Evolutionary conservation across 2,888 invertebrate genomes (phyloP).

Genomic region (Neoitamus cyanurus): DNA sequence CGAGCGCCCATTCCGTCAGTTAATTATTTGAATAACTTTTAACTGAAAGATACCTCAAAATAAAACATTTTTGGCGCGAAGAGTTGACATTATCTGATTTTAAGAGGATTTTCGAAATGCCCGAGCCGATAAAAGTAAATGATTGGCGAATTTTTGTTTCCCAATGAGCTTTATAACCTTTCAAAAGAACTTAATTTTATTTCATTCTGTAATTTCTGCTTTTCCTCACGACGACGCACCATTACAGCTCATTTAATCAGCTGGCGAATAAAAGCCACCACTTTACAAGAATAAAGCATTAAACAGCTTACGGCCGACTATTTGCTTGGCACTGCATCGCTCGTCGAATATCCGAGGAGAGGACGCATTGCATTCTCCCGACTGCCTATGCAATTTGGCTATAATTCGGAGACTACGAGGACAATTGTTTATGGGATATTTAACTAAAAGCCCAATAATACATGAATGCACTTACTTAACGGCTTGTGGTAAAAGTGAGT

Average conservation of each 20-base stretch:
- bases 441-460: neutral
- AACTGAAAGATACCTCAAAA: neutral
- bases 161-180: slow-evolving; percentile 8
- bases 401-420: neutral
- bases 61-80: neutral
- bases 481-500: neutral
- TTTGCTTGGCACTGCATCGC: slow-evolving; percentile 1
- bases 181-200: neutral
- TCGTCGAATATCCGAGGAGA: neutral
- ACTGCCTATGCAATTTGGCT: neutral
- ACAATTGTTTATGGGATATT: neutral
- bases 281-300: slow-evolving; percentile 36
- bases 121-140: neutral
- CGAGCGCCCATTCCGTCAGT: neutral
- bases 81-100: neutral
- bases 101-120: neutral
- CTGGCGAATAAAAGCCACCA: slow-evolving; percentile 4
- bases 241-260: neutral
- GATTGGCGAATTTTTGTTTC: neutral
- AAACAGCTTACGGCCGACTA: neutral
- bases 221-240: neutral
- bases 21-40: neutral
- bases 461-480: neutral
- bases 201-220: neutral
- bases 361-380: too few relatives aligned